Conservation (phyloP, 2,888 invertebrate species). For the Eurois occulta region DNA sequence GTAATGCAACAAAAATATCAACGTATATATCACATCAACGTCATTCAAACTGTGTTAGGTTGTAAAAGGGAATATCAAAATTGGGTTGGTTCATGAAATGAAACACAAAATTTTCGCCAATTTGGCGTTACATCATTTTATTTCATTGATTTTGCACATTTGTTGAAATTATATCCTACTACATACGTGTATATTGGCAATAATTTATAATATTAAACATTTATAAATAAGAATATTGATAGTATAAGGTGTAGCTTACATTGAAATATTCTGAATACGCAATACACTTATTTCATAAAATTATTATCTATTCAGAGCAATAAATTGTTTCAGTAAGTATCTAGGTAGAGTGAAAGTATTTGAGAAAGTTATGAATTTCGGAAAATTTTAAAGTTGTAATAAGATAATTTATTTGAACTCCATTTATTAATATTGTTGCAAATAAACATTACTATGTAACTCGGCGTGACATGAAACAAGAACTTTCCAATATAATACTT, state of each 20-base stretch:
- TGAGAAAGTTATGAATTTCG: constrained; percentile 41
- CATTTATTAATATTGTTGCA: constrained; percentile 39
- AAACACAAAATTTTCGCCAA: constrained; percentile 76
- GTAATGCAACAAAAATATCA: not conserved
- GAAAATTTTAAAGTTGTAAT: constrained; percentile 40
- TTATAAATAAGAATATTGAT: constrained; percentile 72
- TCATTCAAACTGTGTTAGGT: not conserved
- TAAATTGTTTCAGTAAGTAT: constrained; percentile 64
- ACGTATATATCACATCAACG: no score
- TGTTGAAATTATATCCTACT: constrained; percentile 78
- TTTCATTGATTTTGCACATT: constrained; percentile 83
- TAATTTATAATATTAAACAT: constrained; percentile 72
- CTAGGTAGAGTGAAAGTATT: constrained; percentile 54
- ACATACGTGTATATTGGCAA: constrained; percentile 79
- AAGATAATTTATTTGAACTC: constrained; percentile 45
- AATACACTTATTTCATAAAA: constrained; percentile 65
- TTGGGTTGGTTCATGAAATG: constrained; percentile 29
- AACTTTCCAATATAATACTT: constrained; percentile 44
- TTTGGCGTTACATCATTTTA: constrained; percentile 77
- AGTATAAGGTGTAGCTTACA: constrained; percentile 67
- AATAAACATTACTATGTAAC: constrained; percentile 36
- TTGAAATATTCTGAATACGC: constrained; percentile 68
- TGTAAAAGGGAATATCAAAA: not conserved
- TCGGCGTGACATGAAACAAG: constrained; percentile 53
- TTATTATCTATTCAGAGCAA: constrained; percentile 72